A percentile compares a stretch with the other conserved stretches of the same genome.
phyloP scores from a whole-genome alignment of 53 echinoderm and acorn worm genomes.

The Actinopyga echinites region DNA sequence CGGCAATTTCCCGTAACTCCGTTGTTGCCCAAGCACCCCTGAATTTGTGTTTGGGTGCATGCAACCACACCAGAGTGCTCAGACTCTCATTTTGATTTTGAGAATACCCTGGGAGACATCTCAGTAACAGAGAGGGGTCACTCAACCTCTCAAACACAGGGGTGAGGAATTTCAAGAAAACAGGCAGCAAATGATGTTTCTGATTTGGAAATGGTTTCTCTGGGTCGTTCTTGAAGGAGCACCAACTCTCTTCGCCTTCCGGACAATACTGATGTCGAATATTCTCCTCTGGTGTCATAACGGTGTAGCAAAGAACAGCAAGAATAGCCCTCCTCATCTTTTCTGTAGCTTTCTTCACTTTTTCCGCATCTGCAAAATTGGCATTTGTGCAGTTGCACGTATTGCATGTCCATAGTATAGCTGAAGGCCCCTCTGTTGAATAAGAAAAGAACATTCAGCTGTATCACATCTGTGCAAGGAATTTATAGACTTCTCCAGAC shows the following conservation, averaged over 20 bases:
- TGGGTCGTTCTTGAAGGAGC: slow-evolving; percentile 7
- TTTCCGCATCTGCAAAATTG: no score
- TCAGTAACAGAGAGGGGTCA: slow-evolving; percentile 3
- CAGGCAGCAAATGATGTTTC: not conserved
- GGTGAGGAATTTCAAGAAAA: not conserved
- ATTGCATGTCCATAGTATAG: not conserved
- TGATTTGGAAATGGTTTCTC: not conserved
- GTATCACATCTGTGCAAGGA: no score
- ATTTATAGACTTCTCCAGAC: no score
- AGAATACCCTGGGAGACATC: slow-evolving; percentile 17
- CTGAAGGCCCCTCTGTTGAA: no score
- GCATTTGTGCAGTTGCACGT: not conserved
- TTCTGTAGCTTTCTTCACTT: not conserved
- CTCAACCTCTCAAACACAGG: slow-evolving; percentile 29
- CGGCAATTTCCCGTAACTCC: slow-evolving; percentile 45
- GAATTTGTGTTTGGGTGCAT: slow-evolving; percentile 11
- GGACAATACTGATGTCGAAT: slow-evolving; percentile 10
- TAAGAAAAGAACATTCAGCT: no score
- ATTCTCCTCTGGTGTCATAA: not conserved
- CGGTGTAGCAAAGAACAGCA: not conserved
- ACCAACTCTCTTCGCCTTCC: slow-evolving; percentile 1
- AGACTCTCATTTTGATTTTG: slow-evolving; percentile 22
- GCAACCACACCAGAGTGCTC: slow-evolving; percentile 14
- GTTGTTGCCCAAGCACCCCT: slow-evolving; percentile 37
- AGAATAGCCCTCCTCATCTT: slow-evolving; percentile 16